phyloP scores from a whole-genome alignment of 1,140 invertebrate species.

The Dinothrombium tinctorium region DNA sequence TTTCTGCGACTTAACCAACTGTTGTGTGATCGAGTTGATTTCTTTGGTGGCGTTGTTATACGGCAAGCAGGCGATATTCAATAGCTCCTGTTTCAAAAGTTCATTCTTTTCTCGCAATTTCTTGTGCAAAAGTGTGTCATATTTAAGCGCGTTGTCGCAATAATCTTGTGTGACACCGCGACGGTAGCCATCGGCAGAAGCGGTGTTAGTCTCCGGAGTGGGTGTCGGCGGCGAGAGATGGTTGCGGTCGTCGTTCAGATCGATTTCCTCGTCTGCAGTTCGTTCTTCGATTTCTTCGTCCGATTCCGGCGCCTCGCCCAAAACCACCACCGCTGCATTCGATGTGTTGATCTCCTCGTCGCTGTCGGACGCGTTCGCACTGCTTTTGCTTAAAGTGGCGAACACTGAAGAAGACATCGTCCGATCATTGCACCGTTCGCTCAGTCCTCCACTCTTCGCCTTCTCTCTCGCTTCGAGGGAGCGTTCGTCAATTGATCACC shows the following conservation, averaged over 20 bases:
- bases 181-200: neutral
- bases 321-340: neutral
- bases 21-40: conserved; percentile 12
- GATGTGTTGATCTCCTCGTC: neutral
- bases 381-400: neutral
- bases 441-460: too few species aligned
- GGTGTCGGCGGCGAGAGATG: neutral
- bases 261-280: neutral
- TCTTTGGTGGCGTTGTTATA: conserved; percentile 14
- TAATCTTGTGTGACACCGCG: neutral
- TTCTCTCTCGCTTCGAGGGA: too few species aligned
- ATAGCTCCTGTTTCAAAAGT: conserved; percentile 8
- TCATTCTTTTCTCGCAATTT: conserved; percentile 13
- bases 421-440: too few species aligned
- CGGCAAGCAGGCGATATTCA: conserved; percentile 11
- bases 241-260: neutral
- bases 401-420: neutral
- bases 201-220: neutral
- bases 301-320: conserved; percentile 6
- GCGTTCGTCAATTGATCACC: too few species aligned
- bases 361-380: neutral
- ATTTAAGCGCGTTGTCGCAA: neutral
- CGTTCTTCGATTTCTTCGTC: conserved; percentile 4
- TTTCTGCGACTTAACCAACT: conserved; percentile 13
- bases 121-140: conserved; percentile 1